Evolutionary conservation across 2,113 vertebrate genomes (phyloP).

Genomic region (Archilochus colubris): DNA sequence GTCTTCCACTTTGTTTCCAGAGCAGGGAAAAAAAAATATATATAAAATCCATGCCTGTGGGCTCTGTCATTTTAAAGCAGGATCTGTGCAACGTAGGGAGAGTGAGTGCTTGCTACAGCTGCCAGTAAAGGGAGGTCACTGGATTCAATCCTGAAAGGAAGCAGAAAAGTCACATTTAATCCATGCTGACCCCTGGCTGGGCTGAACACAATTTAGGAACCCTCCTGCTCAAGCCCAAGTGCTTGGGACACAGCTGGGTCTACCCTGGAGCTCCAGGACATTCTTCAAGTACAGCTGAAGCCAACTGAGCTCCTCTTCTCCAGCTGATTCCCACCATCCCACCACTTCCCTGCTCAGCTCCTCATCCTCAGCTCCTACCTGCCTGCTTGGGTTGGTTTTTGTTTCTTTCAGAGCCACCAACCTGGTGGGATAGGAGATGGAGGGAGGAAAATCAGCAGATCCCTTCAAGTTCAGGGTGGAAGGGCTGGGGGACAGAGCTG

Average conservation of each 20-base stretch:
- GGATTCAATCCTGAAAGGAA: slow-evolving; percentile 90
- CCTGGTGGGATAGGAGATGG: background rate
- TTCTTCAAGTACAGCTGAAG: background rate
- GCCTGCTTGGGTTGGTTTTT: background rate
- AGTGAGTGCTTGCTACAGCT: slow-evolving; percentile 96
- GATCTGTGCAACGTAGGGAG: slow-evolving; percentile 97
- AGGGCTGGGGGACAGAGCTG: accelerated
- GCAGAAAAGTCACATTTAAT: slow-evolving; percentile 19
- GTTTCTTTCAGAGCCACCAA: background rate
- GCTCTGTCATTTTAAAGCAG: slow-evolving; percentile 83
- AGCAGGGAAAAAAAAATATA: background rate
- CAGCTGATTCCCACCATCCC: background rate
- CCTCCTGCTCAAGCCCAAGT: background rate
- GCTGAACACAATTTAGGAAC: background rate
- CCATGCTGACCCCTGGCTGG: background rate
- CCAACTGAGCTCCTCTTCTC: background rate
- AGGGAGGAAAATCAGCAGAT: background rate
- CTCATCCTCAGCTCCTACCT: background rate
- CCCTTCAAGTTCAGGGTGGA: background rate
- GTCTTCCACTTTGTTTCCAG: slow-evolving; percentile 58
- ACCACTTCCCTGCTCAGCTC: background rate
- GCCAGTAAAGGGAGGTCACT: slow-evolving; percentile 96
- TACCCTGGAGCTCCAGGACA: background rate
- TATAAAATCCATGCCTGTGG: slow-evolving; percentile 5
- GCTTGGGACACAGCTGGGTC: no score